Base-by-base conservation (phyloP, 2,888 invertebrate genomes). In the Seladonia tumulorum region DNA sequence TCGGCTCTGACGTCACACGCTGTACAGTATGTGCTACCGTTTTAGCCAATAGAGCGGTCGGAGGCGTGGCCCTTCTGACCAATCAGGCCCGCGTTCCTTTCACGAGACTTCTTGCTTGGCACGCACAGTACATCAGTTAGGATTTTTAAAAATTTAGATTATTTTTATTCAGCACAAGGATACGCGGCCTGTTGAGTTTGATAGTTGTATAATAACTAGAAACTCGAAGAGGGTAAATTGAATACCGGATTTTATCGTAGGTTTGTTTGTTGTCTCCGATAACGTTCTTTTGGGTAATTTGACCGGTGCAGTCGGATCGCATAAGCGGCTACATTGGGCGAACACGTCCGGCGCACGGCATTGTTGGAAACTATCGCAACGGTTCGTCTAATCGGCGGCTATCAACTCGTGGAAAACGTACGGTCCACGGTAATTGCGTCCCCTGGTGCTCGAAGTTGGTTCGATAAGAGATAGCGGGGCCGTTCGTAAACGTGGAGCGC, bases 341-440 rank as follows among this genome's bases (percentile, higher is more conserved):
- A 35, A 63, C 29, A 29, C 63, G 63, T 42, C 70, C 70, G 39
- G 70, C n/a, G 68, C 42, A 14, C n/a, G 57, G 29, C 45, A 49
- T 77, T 53, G 53, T 70, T 49, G 49, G 18, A 39, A 53, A 80
- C 53, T 68, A 80, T 68, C 74, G 66, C 14, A n/a, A 80, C 35
- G 76, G 29, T 70, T 60, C 35, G 29, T 25, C 42, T 68, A 80
- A 66, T 63, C 63, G 75, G 57, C 16, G 47, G 25, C 57, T 71
- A 76, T 71, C 75, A 66, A 75, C 57, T 35, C 75, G 53, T 25
- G 45, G 70, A 75, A 66, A 75, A 74, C 68, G 80, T 60, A 81
- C 45, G 57, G 57, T 70, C 70, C 75, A 29, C 68, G 70, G 49
- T 81, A 81, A 81, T 81, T 81, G 75, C 70, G 45, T 68, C 68